Percentiles rank a stretch among this genome's conserved stretches.
Evolutionary conservation across 2,113 vertebrate genomes (phyloP).

Genomic region (Petromus typicus): DNA sequence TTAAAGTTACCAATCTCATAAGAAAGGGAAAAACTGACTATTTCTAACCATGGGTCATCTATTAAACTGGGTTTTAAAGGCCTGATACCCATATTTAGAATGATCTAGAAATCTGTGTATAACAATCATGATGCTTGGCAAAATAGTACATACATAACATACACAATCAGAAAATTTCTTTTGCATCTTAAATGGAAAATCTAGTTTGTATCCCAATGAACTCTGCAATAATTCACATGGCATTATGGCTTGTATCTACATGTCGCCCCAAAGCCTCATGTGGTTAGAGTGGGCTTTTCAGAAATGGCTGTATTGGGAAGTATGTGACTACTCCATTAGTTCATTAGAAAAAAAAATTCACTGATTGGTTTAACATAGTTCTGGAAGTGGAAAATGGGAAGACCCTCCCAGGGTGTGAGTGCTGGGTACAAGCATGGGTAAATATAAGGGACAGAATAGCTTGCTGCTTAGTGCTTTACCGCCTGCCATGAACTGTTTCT

Average conservation of each 20-base stretch:
- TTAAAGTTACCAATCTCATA: background rate
- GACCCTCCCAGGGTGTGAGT: background rate
- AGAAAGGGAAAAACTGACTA: background rate
- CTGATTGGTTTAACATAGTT: background rate
- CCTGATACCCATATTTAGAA: background rate
- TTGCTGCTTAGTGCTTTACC: background rate
- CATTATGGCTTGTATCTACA: background rate
- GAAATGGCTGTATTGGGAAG: background rate
- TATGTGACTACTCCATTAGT: background rate
- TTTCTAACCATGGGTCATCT: conserved; percentile 11
- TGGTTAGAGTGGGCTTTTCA: background rate
- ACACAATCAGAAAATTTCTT: conserved; percentile 1
- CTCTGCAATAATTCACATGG: background rate
- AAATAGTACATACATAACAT: conserved; percentile 19
- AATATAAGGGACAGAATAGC: background rate
- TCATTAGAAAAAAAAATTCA: background rate
- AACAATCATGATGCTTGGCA: background rate
- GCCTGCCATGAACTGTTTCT: background rate
- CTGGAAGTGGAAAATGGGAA: background rate
- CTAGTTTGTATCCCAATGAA: conserved; percentile 2
- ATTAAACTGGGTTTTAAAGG: conserved; percentile 44
- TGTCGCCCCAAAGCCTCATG: background rate
- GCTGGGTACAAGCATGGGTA: background rate
- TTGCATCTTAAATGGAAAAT: background rate
- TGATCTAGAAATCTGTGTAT: conserved; percentile 6